phyloP scores from a whole-genome alignment of 2,888 invertebrate genomes.

The Ganaspis brasiliensis region DNA sequence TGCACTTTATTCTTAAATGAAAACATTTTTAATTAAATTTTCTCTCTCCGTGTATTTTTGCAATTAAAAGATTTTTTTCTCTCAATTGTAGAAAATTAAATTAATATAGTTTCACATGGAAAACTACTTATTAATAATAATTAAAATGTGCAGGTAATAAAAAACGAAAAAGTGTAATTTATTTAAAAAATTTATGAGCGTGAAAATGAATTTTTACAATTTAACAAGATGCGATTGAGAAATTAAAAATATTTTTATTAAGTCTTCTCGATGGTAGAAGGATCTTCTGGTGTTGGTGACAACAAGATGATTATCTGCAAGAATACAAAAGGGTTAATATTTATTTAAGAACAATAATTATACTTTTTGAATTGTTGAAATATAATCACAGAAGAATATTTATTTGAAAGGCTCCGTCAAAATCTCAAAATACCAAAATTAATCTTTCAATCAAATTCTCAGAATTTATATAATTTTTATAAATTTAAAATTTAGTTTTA shows the following conservation, averaged over 20 bases:
- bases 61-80: no score
- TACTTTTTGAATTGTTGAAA: no score
- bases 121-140: no score
- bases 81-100: no score
- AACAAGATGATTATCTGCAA: slow-evolving; percentile 1
- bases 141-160: not conserved
- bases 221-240: slow-evolving; percentile 9
- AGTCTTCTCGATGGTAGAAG: slow-evolving; percentile 17
- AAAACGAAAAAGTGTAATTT: not conserved
- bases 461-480: not conserved
- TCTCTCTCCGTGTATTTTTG: no score
- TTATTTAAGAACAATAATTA: not conserved
- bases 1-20: no score
- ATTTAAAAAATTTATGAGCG: slow-evolving; percentile 26
- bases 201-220: slow-evolving; percentile 37
- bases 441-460: no score
- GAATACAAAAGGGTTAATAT: not conserved
- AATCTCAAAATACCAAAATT: no score
- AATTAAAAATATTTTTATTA: slow-evolving; percentile 5
- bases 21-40: no score
- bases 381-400: no score
- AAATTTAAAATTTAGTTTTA: not conserved
- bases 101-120: no score
- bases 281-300: not conserved
- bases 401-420: no score